Evolutionary conservation across 1,140 invertebrate genomes (phyloP).

Genomic region (Pseudomyrmex dendroicus): DNA sequence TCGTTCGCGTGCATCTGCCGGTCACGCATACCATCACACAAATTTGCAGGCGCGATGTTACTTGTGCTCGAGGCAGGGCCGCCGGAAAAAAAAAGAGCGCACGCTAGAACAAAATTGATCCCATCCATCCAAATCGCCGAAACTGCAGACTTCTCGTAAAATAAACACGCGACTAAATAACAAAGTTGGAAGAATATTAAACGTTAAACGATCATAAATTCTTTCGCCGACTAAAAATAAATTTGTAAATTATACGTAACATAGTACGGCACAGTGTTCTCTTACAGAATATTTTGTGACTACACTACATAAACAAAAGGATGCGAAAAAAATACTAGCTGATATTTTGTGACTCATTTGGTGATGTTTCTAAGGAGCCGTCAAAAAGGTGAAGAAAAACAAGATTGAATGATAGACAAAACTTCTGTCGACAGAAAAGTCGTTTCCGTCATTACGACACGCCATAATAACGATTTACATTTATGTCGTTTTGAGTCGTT

Average conservation of each 20-base stretch:
- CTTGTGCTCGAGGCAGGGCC: background rate
- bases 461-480: conserved; percentile 2
- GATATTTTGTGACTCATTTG: background rate
- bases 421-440: background rate
- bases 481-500: background rate
- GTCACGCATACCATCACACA: background rate
- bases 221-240: background rate
- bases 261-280: no score
- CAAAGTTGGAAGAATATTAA: background rate
- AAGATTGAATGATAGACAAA: background rate
- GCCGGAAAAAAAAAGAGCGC: background rate
- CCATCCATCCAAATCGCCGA: background rate
- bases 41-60: background rate
- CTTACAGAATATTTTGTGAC: no score
- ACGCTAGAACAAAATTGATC: background rate
- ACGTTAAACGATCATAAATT: background rate
- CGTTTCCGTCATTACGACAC: background rate
- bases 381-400: no score
- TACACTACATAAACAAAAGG: no score
- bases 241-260: no score
- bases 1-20: background rate
- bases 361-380: background rate
- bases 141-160: no score
- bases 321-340: no score
- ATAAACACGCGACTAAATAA: background rate